phyloP scores from a whole-genome alignment of 64 coral and sea anemone species.

The Orbicella faveolata region DNA sequence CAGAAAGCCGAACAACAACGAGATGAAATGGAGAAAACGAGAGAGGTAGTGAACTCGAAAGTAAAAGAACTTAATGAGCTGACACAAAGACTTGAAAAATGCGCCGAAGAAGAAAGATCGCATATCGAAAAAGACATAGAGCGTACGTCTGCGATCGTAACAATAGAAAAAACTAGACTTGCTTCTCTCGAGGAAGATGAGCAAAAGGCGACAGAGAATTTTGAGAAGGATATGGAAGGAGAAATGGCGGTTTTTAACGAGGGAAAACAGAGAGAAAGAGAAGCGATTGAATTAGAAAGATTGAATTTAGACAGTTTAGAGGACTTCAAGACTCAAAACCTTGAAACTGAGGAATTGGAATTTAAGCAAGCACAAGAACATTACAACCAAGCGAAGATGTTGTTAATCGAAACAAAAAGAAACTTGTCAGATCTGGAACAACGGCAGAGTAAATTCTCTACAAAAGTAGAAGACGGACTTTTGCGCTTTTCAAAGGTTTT shows the following conservation, averaged over 20 bases:
- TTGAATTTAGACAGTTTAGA: constrained; percentile 59
- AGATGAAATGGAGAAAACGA: constrained; percentile 21
- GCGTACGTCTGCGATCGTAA: constrained; percentile 7
- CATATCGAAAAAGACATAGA: constrained; percentile 59
- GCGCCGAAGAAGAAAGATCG: constrained; percentile 31
- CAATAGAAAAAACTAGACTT: constrained; percentile 39
- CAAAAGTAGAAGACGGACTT: constrained; percentile 60
- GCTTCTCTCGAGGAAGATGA: constrained; percentile 66
- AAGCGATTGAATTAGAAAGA: constrained; percentile 65
- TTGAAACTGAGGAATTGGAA: constrained; percentile 72
- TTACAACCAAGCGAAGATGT: constrained; percentile 84
- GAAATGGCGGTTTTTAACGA: constrained; percentile 49
- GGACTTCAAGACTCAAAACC: constrained; percentile 59
- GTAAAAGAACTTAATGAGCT: constrained; percentile 38
- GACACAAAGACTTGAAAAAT: constrained; percentile 22
- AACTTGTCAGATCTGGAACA: constrained; percentile 64
- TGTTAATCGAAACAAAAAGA: constrained; percentile 76
- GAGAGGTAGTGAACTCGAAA: constrained; percentile 24
- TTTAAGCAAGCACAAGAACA: constrained; percentile 68
- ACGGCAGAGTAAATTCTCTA: constrained; percentile 42
- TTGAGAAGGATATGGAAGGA: constrained; percentile 76
- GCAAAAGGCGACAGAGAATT: constrained; percentile 35
- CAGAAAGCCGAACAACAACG: constrained; percentile 42
- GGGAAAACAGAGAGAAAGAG: constrained; percentile 43
- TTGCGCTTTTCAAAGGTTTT: constrained; percentile 68